Conservation (phyloP, 1,140 invertebrate genomes). For the Latrodectus geometricus region DNA sequence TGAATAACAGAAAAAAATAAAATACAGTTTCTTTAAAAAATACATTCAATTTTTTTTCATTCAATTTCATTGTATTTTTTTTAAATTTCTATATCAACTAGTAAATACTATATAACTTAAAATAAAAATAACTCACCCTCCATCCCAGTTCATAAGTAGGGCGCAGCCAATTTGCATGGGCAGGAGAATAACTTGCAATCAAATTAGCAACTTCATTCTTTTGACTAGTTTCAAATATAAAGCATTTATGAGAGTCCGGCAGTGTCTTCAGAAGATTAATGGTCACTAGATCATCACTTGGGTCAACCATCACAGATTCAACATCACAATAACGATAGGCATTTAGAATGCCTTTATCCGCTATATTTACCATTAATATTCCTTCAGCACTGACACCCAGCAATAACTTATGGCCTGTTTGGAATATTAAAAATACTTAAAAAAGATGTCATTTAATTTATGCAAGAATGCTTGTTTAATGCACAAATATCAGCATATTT, state of each 20-base stretch:
- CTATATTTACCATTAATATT: slow-evolving; percentile 86
- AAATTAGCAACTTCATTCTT: slow-evolving; percentile 91
- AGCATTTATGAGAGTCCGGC: slow-evolving; percentile 83
- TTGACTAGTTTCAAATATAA: slow-evolving; percentile 90
- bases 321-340: slow-evolving; percentile 90
- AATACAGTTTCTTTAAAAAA: too few relatives aligned
- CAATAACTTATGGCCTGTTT: slow-evolving; percentile 75
- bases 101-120: too few relatives aligned
- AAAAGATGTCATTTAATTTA: too few relatives aligned
- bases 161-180: slow-evolving; percentile 85
- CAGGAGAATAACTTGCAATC: slow-evolving; percentile 90
- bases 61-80: too few relatives aligned
- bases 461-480: neutral
- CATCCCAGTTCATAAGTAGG: slow-evolving; percentile 80
- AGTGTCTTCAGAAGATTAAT: slow-evolving; percentile 77
- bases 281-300: slow-evolving; percentile 90
- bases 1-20: too few relatives aligned
- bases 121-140: slow-evolving; percentile 71
- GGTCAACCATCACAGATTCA: slow-evolving; percentile 82
- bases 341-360: slow-evolving; percentile 89
- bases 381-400: slow-evolving; percentile 93
- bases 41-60: too few relatives aligned
- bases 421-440: slow-evolving; percentile 31
- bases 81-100: too few relatives aligned
- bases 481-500: neutral